Percentiles rank a stretch among this genome's conserved stretches.
Conservation (phyloP, 2,797 vertebrate genomes). For the Hypotaenidia okinawae region DNA sequence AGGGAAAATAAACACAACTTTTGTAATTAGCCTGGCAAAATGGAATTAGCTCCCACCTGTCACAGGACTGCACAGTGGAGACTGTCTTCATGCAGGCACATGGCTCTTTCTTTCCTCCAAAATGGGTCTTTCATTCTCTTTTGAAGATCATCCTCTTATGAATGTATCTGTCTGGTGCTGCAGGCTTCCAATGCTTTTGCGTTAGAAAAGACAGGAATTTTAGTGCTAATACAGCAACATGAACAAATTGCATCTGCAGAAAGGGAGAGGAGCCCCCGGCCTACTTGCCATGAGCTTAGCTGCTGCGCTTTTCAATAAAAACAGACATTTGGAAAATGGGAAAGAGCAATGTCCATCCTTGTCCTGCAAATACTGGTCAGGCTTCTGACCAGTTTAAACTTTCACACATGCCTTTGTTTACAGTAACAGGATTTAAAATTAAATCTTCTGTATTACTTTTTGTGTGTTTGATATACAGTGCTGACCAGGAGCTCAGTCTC, state of each 20-base stretch:
- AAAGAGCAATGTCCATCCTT: background rate
- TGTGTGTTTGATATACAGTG: background rate
- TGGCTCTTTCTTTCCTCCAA: background rate
- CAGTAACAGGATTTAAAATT: background rate
- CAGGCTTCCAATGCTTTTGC: background rate
- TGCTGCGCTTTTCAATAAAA: background rate
- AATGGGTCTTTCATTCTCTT: background rate
- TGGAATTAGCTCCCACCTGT: background rate
- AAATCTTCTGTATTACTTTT: background rate
- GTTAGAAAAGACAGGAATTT: background rate
- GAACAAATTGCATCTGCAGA: background rate
- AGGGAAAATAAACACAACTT: background rate
- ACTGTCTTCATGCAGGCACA: background rate
- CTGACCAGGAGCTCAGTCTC: background rate
- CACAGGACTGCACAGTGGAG: background rate
- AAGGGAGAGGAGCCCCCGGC: background rate
- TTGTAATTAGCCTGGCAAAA: slow-evolving; percentile 21
- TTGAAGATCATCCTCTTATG: background rate
- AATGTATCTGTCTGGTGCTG: rapidly evolving
- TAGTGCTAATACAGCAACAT: background rate
- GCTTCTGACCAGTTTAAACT: background rate
- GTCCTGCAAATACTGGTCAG: background rate
- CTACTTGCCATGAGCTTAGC: background rate
- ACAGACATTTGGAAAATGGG: background rate
- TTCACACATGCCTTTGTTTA: background rate